A percentile compares a stretch with the other conserved stretches of the same genome.
Evolutionary conservation across 2,888 invertebrate genomes (phyloP).

Genomic region (Hyppa rectilinea): DNA sequence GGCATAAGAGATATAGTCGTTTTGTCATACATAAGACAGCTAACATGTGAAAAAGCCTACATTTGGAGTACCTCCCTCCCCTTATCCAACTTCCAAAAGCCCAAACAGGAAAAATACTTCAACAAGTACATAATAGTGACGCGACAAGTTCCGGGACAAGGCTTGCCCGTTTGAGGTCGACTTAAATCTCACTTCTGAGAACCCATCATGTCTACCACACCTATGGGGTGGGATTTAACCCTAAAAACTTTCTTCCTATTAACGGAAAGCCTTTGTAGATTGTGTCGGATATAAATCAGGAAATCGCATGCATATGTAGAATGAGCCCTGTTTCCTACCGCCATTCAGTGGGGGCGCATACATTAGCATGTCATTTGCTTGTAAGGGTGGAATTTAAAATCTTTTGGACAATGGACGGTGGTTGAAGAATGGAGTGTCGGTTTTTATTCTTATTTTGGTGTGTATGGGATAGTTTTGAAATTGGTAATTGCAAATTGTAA

Average conservation of each 20-base stretch:
- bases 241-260: slow-evolving; percentile 36
- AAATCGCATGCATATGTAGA: slow-evolving; percentile 58
- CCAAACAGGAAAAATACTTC: background rate
- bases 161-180: background rate
- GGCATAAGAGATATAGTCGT: no score
- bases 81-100: no score
- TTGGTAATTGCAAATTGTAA: background rate
- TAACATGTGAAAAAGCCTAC: no score
- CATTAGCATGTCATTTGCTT: slow-evolving; percentile 45
- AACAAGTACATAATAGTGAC: slow-evolving; percentile 10
- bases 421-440: background rate
- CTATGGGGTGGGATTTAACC: slow-evolving; percentile 11
- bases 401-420: slow-evolving; percentile 2
- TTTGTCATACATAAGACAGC: no score
- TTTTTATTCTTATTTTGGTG: slow-evolving; percentile 5
- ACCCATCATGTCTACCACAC: slow-evolving; percentile 8
- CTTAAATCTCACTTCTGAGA: slow-evolving; percentile 8
- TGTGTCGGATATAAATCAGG: slow-evolving; percentile 51
- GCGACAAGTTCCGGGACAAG: background rate
- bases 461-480: background rate
- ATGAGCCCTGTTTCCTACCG: slow-evolving; percentile 46
- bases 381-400: slow-evolving; percentile 34
- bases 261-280: slow-evolving; percentile 43
- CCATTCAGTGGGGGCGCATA: slow-evolving; percentile 37
- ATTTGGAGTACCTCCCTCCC: no score